These are phyloP conservation scores for Podarcis raffonei DNA, from an alignment of 2,113 vertebrate species.

Conservation along the genomic window DNA sequence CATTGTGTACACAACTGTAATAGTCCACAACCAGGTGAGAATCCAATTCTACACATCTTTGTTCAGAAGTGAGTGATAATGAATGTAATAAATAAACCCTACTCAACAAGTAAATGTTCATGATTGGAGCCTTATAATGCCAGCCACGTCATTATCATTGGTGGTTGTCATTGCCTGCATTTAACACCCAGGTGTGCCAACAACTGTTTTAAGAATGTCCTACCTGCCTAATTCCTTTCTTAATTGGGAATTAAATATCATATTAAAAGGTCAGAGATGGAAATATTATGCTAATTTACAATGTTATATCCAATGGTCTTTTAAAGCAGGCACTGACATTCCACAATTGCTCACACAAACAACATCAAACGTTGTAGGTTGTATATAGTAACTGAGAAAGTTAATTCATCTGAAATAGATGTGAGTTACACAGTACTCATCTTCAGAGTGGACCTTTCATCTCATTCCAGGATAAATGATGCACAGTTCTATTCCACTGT, in stretches of 20 bases:
- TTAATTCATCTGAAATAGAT: neutral
- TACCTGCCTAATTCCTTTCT: too few species aligned
- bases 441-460: neutral
- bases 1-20: neutral
- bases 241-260: neutral
- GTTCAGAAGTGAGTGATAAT: neutral
- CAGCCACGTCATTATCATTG: neutral
- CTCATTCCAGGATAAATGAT: neutral
- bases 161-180: neutral
- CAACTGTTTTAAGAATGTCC: neutral
- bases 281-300: slow-evolving; percentile 12
- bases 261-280: neutral
- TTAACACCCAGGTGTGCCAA: neutral
- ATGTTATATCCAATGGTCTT: neutral
- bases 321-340: neutral
- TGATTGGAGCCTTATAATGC: neutral
- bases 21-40: neutral
- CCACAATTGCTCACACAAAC: neutral
- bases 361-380: neutral
- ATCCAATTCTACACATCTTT: too few species aligned
- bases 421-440: neutral
- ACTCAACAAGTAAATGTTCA: neutral
- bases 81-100: too few species aligned
- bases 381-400: neutral
- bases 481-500: neutral